A percentile compares a stretch with the other conserved stretches of the same genome.
phyloP scores from a whole-genome alignment of 2,797 vertebrate species.

The Adelosebastes latens region DNA sequence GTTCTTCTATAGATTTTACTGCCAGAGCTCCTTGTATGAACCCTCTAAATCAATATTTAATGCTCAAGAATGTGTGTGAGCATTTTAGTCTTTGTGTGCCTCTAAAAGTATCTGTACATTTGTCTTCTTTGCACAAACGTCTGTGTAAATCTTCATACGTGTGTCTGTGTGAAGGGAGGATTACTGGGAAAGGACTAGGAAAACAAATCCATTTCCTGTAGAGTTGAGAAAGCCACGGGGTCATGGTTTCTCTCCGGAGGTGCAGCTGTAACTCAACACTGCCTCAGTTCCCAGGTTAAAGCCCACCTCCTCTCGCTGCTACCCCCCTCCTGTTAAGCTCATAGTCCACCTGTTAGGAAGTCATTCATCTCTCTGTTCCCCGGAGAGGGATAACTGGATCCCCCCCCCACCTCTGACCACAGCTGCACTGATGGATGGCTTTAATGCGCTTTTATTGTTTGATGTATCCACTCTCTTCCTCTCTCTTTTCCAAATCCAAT shows the following conservation, averaged over 20 bases:
- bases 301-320: slow-evolving; percentile 12
- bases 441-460: slow-evolving; percentile 58
- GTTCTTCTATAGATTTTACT: neutral
- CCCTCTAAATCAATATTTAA: neutral
- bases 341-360: slow-evolving; percentile 78
- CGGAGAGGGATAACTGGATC: slow-evolving; percentile 58
- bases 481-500: slow-evolving; percentile 32
- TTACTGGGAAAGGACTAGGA: slow-evolving; percentile 54
- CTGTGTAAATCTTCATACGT: neutral
- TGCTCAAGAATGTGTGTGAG: neutral
- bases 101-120: neutral
- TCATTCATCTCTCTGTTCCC: slow-evolving; percentile 71
- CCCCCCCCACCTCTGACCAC: slow-evolving; percentile 37
- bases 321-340: slow-evolving; percentile 37
- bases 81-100: neutral
- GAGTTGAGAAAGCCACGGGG: slow-evolving; percentile 50
- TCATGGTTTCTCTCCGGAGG: slow-evolving; percentile 62
- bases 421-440: slow-evolving; percentile 43
- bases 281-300: slow-evolving; percentile 62
- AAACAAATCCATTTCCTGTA: slow-evolving; percentile 68
- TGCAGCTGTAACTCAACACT: slow-evolving; percentile 70
- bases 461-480: slow-evolving; percentile 38
- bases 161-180: slow-evolving; percentile 26
- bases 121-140: neutral
- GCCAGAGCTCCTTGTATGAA: neutral